These are phyloP conservation scores for Gadus chalcogrammus DNA, from an alignment of 2,113 vertebrate species.

Conservation along the genomic window DNA sequence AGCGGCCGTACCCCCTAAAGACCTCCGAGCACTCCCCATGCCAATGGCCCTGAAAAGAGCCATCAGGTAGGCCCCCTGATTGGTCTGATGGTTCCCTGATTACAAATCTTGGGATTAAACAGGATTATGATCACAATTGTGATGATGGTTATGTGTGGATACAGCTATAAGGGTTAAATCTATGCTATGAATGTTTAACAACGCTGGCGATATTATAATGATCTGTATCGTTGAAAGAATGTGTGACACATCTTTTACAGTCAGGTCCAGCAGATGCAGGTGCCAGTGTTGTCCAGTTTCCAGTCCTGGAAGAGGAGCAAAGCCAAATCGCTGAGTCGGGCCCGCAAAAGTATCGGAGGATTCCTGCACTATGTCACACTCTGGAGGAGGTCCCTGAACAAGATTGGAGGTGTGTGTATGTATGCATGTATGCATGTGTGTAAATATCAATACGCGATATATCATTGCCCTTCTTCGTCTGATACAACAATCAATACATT, in stretches of 20 bases:
- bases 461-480: too few relatives aligned
- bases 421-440: too few relatives aligned
- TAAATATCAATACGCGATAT: too few relatives aligned
- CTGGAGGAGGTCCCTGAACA: slow-evolving; percentile 70
- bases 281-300: slow-evolving; percentile 49
- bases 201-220: too few relatives aligned
- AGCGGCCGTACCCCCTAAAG: slow-evolving; percentile 1
- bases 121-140: too few relatives aligned
- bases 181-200: too few relatives aligned
- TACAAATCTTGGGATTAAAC: too few relatives aligned
- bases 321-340: slow-evolving; percentile 39
- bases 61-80: slow-evolving; percentile 47
- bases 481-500: too few relatives aligned
- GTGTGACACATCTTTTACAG: slow-evolving; percentile 44
- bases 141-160: too few relatives aligned
- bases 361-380: slow-evolving; percentile 47
- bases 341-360: slow-evolving; percentile 25
- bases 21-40: slow-evolving; percentile 47
- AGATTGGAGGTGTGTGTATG: slow-evolving; percentile 69
- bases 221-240: too few relatives aligned
- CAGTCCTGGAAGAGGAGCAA: slow-evolving; percentile 62
- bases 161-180: too few relatives aligned
- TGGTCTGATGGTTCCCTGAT: neutral
- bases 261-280: slow-evolving; percentile 64
- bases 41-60: slow-evolving; percentile 66